Percentiles rank a stretch among this genome's conserved stretches.
These are phyloP conservation scores for Cyclina sinensis DNA, from an alignment of 1,140 invertebrate genomes.

Conservation along the genomic window DNA sequence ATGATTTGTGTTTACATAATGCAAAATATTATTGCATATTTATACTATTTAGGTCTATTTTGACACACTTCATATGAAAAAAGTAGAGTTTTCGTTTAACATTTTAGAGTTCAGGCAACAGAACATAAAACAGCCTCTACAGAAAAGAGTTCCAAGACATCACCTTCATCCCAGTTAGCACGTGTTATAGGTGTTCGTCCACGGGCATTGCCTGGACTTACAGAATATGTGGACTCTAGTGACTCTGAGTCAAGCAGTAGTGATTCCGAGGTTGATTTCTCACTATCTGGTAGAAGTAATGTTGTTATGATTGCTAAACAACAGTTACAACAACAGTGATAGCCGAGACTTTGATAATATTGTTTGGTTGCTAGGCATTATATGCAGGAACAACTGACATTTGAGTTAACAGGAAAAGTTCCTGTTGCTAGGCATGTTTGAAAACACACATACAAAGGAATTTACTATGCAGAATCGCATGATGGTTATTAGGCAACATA, in stretches of 20 bases:
- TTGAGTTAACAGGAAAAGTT: no score
- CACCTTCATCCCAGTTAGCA: slow-evolving; percentile 28
- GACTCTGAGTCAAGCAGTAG: slow-evolving; percentile 69
- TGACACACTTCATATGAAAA: no score
- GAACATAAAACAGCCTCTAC: not conserved
- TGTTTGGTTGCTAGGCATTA: no score
- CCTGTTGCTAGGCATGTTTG: no score
- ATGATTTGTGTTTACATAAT: no score
- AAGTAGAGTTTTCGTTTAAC: no score
- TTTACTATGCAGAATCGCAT: no score
- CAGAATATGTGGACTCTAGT: slow-evolving; percentile 60
- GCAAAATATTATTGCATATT: no score
- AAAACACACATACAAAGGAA: no score
- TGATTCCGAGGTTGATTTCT: slow-evolving; percentile 61
- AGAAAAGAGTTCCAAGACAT: not conserved
- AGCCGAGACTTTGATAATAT: not conserved
- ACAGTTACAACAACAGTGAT: not conserved
- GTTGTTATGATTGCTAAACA: not conserved
- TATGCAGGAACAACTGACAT: no score
- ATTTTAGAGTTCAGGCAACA: not conserved
- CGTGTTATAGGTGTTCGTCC: slow-evolving; percentile 65
- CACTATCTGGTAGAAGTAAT: slow-evolving; percentile 15
- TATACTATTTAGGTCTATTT: no score
- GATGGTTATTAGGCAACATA: no score
- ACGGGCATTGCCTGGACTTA: slow-evolving; percentile 56